A percentile compares a stretch with the other conserved stretches of the same genome.
Conservation (phyloP, 1,140 invertebrate species). For the Platorchestia sp. region DNA sequence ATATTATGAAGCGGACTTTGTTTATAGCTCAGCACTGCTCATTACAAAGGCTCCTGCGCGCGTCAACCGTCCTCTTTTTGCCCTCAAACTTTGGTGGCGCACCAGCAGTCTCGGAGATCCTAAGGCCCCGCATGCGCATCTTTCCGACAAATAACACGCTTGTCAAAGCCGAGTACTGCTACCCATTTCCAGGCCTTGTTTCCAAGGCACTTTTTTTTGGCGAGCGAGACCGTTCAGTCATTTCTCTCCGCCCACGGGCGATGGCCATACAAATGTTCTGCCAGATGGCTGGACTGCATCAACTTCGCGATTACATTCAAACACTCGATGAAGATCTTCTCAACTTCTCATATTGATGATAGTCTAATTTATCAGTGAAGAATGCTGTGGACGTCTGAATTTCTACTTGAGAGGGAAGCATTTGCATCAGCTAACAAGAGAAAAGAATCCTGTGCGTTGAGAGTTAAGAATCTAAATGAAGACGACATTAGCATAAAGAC, state of each 20-base stretch:
- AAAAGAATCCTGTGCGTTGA: slow-evolving; percentile 35
- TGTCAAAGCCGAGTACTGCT: neutral
- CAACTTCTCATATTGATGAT: neutral
- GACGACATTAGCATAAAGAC: slow-evolving; percentile 47
- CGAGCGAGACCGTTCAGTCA: neutral
- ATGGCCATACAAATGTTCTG: neutral
- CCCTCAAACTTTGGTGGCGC: neutral
- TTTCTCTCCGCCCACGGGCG: slow-evolving; percentile 6
- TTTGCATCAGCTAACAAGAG: slow-evolving; percentile 49
- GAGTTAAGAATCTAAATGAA: slow-evolving; percentile 55
- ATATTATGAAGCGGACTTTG: slow-evolving; percentile 38
- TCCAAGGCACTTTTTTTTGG: neutral
- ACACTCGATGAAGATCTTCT: slow-evolving; percentile 11
- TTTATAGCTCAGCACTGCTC: slow-evolving; percentile 20
- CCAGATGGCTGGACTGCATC: slow-evolving; percentile 23
- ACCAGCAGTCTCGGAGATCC: neutral
- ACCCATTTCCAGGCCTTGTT: neutral
- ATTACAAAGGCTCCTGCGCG: neutral
- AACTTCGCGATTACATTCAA: neutral
- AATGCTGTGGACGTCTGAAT: slow-evolving; percentile 26
- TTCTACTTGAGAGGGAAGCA: neutral
- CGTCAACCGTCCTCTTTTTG: slow-evolving; percentile 28
- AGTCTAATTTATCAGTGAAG: slow-evolving; percentile 29
- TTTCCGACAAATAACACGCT: slow-evolving; percentile 30
- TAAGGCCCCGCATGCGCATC: neutral